phyloP scores from a whole-genome alignment of 1,140 invertebrate species.

The Gonioctena quinquepunctata region DNA sequence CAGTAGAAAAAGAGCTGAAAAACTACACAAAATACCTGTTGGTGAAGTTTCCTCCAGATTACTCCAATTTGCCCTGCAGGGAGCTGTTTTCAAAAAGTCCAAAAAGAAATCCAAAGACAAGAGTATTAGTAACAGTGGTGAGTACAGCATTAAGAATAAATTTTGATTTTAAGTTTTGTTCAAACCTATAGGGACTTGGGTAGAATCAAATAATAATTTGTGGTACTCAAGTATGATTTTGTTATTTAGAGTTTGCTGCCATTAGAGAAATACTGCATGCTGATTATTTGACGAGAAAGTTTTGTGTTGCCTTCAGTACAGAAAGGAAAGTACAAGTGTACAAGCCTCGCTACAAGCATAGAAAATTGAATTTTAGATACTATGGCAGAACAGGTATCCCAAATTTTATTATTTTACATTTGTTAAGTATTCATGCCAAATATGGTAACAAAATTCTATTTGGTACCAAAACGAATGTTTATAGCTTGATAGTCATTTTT shows the following conservation, averaged over 20 bases:
- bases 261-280: slow-evolving; percentile 33
- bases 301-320: slow-evolving; percentile 22
- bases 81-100: slow-evolving; percentile 47
- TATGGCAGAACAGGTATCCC: neutral
- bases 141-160: slow-evolving; percentile 11
- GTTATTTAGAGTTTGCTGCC: slow-evolving; percentile 26
- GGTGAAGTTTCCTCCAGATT: slow-evolving; percentile 45
- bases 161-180: neutral
- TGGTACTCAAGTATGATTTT: neutral
- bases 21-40: slow-evolving; percentile 38
- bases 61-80: slow-evolving; percentile 51
- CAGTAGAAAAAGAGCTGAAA: slow-evolving; percentile 52
- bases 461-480: too few species aligned
- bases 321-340: slow-evolving; percentile 29
- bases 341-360: slow-evolving; percentile 22
- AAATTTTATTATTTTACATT: slow-evolving; percentile 7
- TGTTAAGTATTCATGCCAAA: too few species aligned
- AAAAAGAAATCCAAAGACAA: slow-evolving; percentile 44
- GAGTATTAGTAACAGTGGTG: slow-evolving; percentile 46
- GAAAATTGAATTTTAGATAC: slow-evolving; percentile 21
- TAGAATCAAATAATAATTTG: neutral
- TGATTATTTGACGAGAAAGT: slow-evolving; percentile 31
- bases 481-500: too few species aligned
- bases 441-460: too few species aligned
- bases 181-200: neutral